Evolutionary conservation across 2,888 invertebrate species (phyloP), one percentile per base, ranked within the genome.

Genomic region (Amphiduros pacificus): DNA sequence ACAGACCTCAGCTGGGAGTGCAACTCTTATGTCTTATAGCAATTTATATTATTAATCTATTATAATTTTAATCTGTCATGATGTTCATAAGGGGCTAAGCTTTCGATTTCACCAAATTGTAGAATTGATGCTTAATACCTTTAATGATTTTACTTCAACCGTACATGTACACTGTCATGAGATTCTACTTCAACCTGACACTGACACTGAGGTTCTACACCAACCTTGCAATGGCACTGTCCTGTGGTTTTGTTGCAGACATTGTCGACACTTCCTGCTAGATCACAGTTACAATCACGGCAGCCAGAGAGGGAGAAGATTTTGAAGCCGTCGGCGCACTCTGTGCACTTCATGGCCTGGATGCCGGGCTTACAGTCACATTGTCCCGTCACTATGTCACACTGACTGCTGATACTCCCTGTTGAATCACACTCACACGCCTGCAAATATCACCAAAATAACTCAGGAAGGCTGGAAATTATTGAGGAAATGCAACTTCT

Each of bases 301-400:
- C 71, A 71, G 20, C 72, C 72, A 3, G 52, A 31, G 29, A 28
- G 20, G 29, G 58, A 56, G 54, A 71, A 59, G 22, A 31, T 29
- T 27, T 56, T 61, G 61, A 40, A 70, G 1, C 52, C 62, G 20
- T 61, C 62, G 26, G 44, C 5, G 40, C 72, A 72, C 36, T 54
- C 29, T 52, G 61, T 60, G 58, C 72, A 72, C 55, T 66, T 64
- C 27, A 44, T 53, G 20, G 65, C 71, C 26, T 36, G 48, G 41
- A 75, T 72, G 0, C 74, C 75, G 9, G 60, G 52, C 52, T 69
- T 69, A 62, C 76, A 76, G 9, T 49, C 9, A 58, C 76, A 76
- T 2, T 51, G 36, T 3, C 76, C 75, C 2, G 71, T 66, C 6
- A 66, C 66, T 5, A 28, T 26, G 62, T 76, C 68, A 60, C 76